Evolutionary conservation across 2,888 invertebrate genomes (phyloP).

Genomic region (Conistra vaccinii): DNA sequence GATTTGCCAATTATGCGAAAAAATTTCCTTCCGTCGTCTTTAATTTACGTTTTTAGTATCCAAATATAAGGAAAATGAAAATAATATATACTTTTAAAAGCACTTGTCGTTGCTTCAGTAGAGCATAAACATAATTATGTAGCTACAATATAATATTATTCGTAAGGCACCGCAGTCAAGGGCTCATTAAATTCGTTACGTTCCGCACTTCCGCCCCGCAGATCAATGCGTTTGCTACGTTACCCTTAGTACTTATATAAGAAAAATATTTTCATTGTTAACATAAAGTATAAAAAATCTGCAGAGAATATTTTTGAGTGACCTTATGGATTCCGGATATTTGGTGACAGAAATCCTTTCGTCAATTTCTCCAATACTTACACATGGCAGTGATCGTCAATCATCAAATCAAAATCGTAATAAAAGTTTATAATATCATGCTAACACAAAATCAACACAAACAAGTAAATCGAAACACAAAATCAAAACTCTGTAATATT

Average conservation of each 20-base stretch:
- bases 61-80: slow-evolving; percentile 13
- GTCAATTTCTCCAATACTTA: neutral
- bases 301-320: neutral
- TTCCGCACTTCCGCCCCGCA: neutral
- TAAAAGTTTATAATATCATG: neutral
- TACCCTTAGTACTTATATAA: neutral
- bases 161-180: neutral
- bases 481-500: neutral
- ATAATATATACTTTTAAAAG: slow-evolving; percentile 4
- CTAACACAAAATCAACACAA: neutral
- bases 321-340: neutral
- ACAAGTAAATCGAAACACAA: neutral
- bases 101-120: slow-evolving; percentile 3
- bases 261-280: neutral
- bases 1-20: neutral
- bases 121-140: neutral
- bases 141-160: slow-evolving; percentile 1
- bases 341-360: too few relatives aligned
- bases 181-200: slow-evolving; percentile 21
- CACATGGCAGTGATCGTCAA: neutral
- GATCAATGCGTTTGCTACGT: slow-evolving; percentile 14
- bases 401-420: too few relatives aligned
- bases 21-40: neutral
- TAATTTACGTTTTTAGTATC: slow-evolving; percentile 22
- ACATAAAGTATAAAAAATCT: neutral